Conservation (phyloP, 2,113 vertebrate genomes). For the Laticauda laticaudata region DNA sequence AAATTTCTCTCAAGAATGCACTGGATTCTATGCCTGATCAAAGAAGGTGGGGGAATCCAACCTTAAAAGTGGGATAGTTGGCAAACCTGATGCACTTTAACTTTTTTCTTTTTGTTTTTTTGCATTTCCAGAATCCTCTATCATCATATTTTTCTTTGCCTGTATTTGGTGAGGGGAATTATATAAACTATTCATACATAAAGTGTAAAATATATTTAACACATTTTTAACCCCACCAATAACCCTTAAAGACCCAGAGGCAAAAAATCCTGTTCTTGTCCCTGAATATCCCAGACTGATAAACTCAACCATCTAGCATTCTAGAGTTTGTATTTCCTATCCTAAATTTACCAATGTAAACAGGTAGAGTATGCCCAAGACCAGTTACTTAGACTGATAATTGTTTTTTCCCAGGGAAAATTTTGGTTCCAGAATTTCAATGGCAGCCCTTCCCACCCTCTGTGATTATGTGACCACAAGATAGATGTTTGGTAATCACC, state of each 20-base stretch:
- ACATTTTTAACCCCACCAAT: background rate
- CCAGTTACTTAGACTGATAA: background rate
- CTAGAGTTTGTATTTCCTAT: background rate
- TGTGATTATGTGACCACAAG: background rate
- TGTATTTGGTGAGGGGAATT: background rate
- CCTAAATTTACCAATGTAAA: background rate
- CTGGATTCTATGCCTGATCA: conserved; percentile 38
- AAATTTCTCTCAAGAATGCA: conserved; percentile 59
- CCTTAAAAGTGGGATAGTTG: background rate
- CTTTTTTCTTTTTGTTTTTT: background rate
- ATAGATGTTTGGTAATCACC: background rate
- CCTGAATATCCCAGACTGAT: background rate
- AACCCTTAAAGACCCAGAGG: background rate
- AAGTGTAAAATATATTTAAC: background rate
- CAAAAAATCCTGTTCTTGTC: background rate
- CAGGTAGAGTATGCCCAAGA: background rate
- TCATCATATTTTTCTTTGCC: background rate
- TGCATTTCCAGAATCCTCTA: background rate
- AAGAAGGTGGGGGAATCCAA: background rate
- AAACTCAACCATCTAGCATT: background rate
- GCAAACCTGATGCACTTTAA: background rate
- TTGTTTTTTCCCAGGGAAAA: background rate
- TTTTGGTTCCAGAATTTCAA: background rate
- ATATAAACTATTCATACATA: background rate
- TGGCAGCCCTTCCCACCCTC: background rate